These are phyloP conservation scores for Holothuria glaberrima DNA, from an alignment of 35 echinoderm and acorn worm species.

Conservation along the genomic window DNA sequence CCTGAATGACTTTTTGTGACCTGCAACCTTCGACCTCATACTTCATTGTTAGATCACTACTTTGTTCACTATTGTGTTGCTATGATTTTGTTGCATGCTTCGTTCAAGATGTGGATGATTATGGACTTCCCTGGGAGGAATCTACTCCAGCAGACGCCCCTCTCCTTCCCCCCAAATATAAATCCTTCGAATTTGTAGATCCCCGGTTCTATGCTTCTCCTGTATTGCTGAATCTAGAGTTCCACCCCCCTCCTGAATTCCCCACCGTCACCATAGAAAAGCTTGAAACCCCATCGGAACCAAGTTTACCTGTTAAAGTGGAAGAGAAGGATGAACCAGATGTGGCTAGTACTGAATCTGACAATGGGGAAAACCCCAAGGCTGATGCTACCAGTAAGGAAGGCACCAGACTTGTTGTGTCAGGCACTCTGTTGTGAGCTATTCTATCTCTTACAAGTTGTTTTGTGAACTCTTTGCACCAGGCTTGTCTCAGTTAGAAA, in stretches of 20 bases:
- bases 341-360: not conserved
- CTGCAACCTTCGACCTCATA: no score
- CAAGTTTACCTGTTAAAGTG: not conserved
- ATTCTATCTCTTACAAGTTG: no score
- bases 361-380: not conserved
- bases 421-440: not conserved
- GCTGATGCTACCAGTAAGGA: constrained; percentile 6
- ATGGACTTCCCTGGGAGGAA: constrained; percentile 45
- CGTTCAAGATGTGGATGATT: constrained; percentile 44
- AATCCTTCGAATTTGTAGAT: constrained; percentile 14
- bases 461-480: no score
- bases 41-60: no score
- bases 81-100: constrained; percentile 36
- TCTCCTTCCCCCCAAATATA: constrained; percentile 13
- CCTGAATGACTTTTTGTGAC: no score
- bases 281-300: not conserved
- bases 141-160: constrained; percentile 31
- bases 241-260: not conserved
- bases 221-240: constrained; percentile 19
- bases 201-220: constrained; percentile 13
- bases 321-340: constrained; percentile 11
- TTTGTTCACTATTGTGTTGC: no score
- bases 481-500: no score
- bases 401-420: not conserved
- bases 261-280: not conserved